Conservation (phyloP, 2,888 invertebrate species). For the Heliconius ethilla region DNA sequence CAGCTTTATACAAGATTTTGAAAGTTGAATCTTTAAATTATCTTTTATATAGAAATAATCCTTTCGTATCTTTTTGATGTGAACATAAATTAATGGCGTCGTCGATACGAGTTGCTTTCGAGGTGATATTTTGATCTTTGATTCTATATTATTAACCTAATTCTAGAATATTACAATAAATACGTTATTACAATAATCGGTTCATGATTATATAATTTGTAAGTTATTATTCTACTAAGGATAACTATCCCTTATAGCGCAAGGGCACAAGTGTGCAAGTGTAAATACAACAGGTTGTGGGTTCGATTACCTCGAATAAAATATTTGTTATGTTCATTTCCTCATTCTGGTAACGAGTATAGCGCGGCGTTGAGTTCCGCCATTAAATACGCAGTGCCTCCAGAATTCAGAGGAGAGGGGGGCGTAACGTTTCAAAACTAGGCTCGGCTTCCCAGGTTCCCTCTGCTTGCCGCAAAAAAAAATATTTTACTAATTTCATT, state of each 20-base stretch:
- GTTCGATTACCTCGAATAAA: too few relatives aligned
- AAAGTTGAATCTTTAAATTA: slow-evolving; percentile 1
- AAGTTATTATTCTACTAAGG: background rate
- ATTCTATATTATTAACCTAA: background rate
- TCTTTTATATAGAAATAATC: background rate
- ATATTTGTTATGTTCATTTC: too few relatives aligned
- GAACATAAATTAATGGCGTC: background rate
- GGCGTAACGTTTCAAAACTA: too few relatives aligned
- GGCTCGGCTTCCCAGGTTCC: too few relatives aligned
- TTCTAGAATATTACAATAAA: background rate
- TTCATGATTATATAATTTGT: background rate
- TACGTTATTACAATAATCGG: background rate
- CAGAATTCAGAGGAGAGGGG: too few relatives aligned
- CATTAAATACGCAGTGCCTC: too few relatives aligned
- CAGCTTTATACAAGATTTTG: background rate
- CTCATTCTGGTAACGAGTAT: too few relatives aligned
- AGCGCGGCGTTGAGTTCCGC: too few relatives aligned
- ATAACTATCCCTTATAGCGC: too few relatives aligned
- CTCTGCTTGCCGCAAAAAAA: too few relatives aligned
- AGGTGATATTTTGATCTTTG: background rate
- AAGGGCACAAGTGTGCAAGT: too few relatives aligned
- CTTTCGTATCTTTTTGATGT: background rate
- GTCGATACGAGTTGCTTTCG: background rate
- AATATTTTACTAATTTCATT: background rate
- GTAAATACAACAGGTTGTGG: too few relatives aligned